Evolutionary conservation across 2,888 invertebrate species (phyloP), one percentile per base, ranked within the genome.

Genomic region (Eilema sororculum): DNA sequence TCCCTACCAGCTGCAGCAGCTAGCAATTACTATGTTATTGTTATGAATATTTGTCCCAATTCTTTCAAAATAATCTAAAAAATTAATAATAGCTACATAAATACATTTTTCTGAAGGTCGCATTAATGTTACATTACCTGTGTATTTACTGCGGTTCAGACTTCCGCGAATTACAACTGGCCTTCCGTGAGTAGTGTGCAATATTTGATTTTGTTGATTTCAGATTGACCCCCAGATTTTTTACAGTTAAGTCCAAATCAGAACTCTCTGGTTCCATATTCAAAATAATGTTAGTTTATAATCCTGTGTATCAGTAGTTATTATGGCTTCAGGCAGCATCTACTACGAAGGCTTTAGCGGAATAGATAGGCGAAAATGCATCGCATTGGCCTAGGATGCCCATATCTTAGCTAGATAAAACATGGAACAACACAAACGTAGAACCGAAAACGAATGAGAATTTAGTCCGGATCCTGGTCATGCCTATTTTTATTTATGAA

Each of bases 131-230:
- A 52, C 41, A 70, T 74, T 74, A 71, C 68, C 69, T 76, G 81
- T 78, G 74, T 74, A 24, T 68, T 72, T 67, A 57, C 57, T 68
- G 25, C 68, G 24, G 59, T 60, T 71, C 79, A 65, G 71, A 68
- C 64, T 74, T 79, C 69, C 66, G 30, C 30, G 66, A 4, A 28
- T 28, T 63, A 41, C n/a, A n/a, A n/a, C n/a, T n/a, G n/a, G n/a
- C n/a, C n/a, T n/a, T n/a, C n/a, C n/a, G n/a, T 68, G 9, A 33
- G 8, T 22, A 33, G 20, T 30, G 28, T 58, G 16, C 24, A 12
- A n/a, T 57, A 46, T 46, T 20, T 46, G 41, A 16, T 41, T 41
- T 41, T 16, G 41, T 41, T 41, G 46, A 46, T 46, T 46, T 46
- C 46, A 20, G 16, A 46, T 46, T 46, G 46, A 6, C 46, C 20